Conservation (phyloP, 2,888 invertebrate species). For the Idaea aversata region DNA sequence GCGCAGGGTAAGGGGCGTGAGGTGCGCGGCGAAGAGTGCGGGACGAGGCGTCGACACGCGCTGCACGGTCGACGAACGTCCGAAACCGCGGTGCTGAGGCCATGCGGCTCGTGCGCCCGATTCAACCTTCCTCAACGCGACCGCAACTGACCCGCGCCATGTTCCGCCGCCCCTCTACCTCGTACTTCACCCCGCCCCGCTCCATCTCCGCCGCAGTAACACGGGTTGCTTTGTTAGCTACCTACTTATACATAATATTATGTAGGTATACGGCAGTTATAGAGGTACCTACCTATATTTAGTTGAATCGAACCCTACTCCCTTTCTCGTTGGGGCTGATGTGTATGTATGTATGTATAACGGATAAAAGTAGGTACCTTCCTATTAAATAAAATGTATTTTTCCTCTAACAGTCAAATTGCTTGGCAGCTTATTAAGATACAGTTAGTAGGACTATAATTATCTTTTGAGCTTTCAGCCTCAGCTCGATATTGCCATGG, state of each 20-base stretch:
- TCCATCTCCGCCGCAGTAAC: slow-evolving; percentile 21
- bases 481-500: too few relatives aligned
- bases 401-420: too few relatives aligned
- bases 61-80: slow-evolving; percentile 76
- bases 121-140: slow-evolving; percentile 80
- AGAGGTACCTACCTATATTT: background rate
- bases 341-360: background rate
- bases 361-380: too few relatives aligned
- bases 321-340: background rate
- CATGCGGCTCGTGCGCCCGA: slow-evolving; percentile 74
- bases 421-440: too few relatives aligned
- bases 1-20: slow-evolving; percentile 32
- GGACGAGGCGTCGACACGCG: slow-evolving; percentile 77
- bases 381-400: background rate
- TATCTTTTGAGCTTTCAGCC: too few relatives aligned
- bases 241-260: slow-evolving; percentile 6
- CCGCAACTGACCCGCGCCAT: slow-evolving; percentile 76
- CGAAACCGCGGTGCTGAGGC: slow-evolving; percentile 70
- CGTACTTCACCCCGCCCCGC: slow-evolving; percentile 22
- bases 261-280: background rate
- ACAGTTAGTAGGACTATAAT: too few relatives aligned
- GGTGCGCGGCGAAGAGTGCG: slow-evolving; percentile 52
- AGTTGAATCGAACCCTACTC: background rate
- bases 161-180: slow-evolving; percentile 21
- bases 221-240: slow-evolving; percentile 1